A percentile compares a stretch with the other conserved stretches of the same genome.
phyloP scores from a whole-genome alignment of 1,140 invertebrate species.

The Lucilia cuprina region DNA sequence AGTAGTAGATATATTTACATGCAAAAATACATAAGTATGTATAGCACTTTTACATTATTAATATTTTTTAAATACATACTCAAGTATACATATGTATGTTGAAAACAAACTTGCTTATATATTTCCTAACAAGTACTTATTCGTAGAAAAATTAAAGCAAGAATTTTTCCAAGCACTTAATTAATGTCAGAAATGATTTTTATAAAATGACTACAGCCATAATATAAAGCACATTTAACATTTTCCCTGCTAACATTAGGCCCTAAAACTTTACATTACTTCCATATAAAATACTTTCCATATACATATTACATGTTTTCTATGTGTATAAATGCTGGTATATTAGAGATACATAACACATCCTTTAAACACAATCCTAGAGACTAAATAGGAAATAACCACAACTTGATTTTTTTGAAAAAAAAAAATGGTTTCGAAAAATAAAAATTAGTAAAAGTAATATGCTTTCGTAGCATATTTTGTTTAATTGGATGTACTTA shows the following conservation, averaged over 20 bases:
- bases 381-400: not conserved
- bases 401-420: not conserved
- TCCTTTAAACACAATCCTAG: too few species aligned
- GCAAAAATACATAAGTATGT: not conserved
- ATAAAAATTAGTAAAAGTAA: not conserved
- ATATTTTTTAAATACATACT: too few species aligned
- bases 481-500: not conserved
- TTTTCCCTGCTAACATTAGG: too few species aligned
- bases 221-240: not conserved
- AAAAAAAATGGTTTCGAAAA: too few species aligned
- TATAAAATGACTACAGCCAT: conserved; percentile 2
- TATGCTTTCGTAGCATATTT: not conserved
- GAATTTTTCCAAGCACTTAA: not conserved
- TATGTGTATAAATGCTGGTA: too few species aligned
- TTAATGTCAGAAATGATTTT: not conserved
- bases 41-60: too few species aligned
- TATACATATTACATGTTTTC: too few species aligned
- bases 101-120: not conserved
- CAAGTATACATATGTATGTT: too few species aligned
- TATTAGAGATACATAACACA: too few species aligned
- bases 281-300: too few species aligned
- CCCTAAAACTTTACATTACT: too few species aligned
- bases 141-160: not conserved
- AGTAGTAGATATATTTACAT: not conserved
- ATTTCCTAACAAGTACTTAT: not conserved